These are phyloP conservation scores for Cephus cinctus DNA, from an alignment of 1,140 invertebrate species.

Conservation along the genomic window DNA sequence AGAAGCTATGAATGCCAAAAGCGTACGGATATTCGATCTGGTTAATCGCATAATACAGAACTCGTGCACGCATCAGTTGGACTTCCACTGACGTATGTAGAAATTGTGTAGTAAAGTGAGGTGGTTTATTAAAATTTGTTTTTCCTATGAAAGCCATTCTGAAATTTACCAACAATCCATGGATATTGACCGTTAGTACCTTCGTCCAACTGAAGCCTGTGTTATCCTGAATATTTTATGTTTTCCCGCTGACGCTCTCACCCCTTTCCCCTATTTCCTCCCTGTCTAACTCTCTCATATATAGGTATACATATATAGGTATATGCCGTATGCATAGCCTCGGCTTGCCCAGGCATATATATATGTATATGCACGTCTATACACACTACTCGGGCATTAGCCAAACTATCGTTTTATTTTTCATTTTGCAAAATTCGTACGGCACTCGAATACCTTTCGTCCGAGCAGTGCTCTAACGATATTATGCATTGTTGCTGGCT, in stretches of 20 bases:
- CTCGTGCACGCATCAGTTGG: background rate
- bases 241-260: slow-evolving; percentile 31
- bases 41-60: background rate
- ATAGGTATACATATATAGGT: too few species aligned
- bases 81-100: too few species aligned
- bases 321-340: too few species aligned
- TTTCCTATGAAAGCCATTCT: slow-evolving; percentile 10
- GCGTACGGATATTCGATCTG: background rate
- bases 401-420: too few species aligned
- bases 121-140: background rate
- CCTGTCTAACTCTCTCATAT: slow-evolving; percentile 8
- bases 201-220: slow-evolving; percentile 26
- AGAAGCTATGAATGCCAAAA: background rate
- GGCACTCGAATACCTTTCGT: too few species aligned
- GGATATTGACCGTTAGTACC: slow-evolving; percentile 31
- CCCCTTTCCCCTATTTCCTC: slow-evolving; percentile 20
- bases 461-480: too few species aligned
- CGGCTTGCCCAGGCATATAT: too few species aligned
- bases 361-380: too few species aligned
- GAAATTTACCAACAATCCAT: slow-evolving; percentile 31
- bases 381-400: too few species aligned
- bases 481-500: slow-evolving; percentile 23
- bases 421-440: too few species aligned
- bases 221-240: slow-evolving; percentile 34
- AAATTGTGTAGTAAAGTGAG: too few species aligned